Evolutionary conservation across 1,140 invertebrate species (phyloP), one percentile per base, ranked within the genome.

Genomic region (Holcopasites calliopsidis): DNA sequence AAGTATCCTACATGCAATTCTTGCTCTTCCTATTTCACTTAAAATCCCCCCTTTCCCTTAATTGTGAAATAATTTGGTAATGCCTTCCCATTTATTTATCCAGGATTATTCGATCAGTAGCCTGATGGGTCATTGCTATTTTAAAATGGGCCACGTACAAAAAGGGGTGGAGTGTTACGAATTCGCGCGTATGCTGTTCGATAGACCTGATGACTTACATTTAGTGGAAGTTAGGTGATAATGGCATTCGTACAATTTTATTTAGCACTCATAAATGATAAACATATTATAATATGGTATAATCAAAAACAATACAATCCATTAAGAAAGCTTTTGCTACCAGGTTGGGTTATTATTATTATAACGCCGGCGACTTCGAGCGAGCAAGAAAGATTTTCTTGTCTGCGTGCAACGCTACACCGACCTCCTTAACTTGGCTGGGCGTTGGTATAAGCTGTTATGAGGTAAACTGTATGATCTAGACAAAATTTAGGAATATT

Each of bases 361-460:
- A 86, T 1, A 35, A 86, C 6, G 60, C 8, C 6, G 66, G 76
- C 6, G 8, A 89, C 11, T 88, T 83, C 28, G 35, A 82, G 1
- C 71, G 60, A 3, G 87, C 85, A 5, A 86, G 60, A 69, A 83
- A 65, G 35, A 13, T 83, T 10, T 88, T 89, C 73, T 64, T 87
- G n/a, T 76, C 50, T 8, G 70, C 80, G 8, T 87, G 87, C 38
- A 65, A 76, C 38, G 57, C 21, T 18, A 86, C 79, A 3, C 85
- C 87, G 0, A 87, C 87, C 3, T 85, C 84, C 8, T 68, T 86
- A 60, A 85, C 85, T 40, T 92, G 91, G 90, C 74, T 91, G 0
- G 86, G 88, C 1, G 69, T 87, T 5, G 90, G 91, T 50, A 87
- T 88, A 38, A 76, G 86, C 23, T 85, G 69, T 58, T 91, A 86